phyloP scores from a whole-genome alignment of 2,113 vertebrate genomes.

The Carettochelys insculpta region DNA sequence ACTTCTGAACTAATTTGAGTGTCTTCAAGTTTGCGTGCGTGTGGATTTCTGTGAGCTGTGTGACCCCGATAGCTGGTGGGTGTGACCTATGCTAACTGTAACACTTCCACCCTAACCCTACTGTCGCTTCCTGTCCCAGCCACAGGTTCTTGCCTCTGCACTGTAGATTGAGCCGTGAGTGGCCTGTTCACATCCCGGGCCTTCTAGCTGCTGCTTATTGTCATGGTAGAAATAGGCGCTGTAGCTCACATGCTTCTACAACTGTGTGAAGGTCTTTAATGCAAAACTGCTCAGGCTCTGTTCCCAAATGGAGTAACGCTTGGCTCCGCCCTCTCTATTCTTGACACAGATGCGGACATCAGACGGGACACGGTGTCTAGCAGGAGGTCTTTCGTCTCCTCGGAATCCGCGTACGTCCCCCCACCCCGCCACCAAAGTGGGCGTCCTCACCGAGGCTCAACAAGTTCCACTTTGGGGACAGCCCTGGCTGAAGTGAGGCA shows the following conservation, averaged over 20 bases:
- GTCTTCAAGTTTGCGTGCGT: not conserved
- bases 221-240: conserved; percentile 25
- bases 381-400: conserved; percentile 84
- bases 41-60: not conserved
- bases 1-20: conserved; percentile 25
- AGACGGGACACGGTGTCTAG: conserved; percentile 78
- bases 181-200: not conserved
- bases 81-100: not conserved
- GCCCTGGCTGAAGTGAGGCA: not conserved
- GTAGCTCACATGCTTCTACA: not conserved
- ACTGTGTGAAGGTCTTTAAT: not conserved
- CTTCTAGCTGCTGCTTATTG: not conserved
- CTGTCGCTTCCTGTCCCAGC: not conserved
- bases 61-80: conserved; percentile 12
- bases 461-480: not conserved
- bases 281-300: not conserved
- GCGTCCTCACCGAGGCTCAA: not conserved
- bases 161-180: accelerated
- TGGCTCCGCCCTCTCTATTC: not conserved
- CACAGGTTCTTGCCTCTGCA: not conserved
- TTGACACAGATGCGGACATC: conserved; percentile 88
- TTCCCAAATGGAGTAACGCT: conserved; percentile 1
- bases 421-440: not conserved
- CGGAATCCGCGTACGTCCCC: conserved; percentile 85
- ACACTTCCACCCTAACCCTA: not conserved